Evolutionary conservation across 2,797 vertebrate species (phyloP).

Genomic region (Nasua narica): DNA sequence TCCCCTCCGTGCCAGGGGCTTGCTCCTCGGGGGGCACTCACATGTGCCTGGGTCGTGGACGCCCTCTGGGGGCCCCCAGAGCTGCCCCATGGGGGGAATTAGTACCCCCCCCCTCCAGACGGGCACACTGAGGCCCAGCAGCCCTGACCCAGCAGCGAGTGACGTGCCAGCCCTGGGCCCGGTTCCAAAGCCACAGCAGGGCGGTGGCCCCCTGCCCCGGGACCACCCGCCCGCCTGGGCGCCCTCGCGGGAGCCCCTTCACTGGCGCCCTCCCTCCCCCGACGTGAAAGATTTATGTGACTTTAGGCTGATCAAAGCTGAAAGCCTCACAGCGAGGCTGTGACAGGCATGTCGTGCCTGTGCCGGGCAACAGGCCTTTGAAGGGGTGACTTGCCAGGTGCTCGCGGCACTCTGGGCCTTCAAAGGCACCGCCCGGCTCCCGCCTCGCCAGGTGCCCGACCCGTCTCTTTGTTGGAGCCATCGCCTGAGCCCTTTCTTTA

Average conservation of each 20-base stretch:
- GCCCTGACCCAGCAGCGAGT: not conserved
- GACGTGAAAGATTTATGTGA: slow-evolving; percentile 77
- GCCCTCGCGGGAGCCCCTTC: not conserved
- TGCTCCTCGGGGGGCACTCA: rapidly evolving
- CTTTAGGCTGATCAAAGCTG: slow-evolving; percentile 84
- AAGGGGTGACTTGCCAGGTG: slow-evolving; percentile 79
- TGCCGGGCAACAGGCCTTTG: slow-evolving; percentile 80
- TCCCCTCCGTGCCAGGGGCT: not conserved
- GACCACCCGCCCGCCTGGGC: not conserved
- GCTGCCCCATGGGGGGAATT: too few species aligned
- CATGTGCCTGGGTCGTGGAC: rapidly evolving
- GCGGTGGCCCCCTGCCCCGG: not conserved
- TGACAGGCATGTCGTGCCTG: slow-evolving; percentile 71
- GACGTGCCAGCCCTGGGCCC: not conserved
- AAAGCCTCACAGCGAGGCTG: slow-evolving; percentile 63
- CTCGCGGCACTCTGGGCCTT: slow-evolving; percentile 72
- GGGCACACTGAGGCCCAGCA: too few species aligned
- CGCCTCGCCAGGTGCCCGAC: not conserved
- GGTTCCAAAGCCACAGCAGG: not conserved
- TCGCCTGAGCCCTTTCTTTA: slow-evolving; percentile 40
- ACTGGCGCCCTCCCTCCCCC: not conserved
- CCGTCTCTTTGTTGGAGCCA: slow-evolving; percentile 52
- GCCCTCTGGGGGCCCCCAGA: too few species aligned
- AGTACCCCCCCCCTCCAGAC: too few species aligned
- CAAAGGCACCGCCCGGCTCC: slow-evolving; percentile 75